Evolutionary conservation across 1,140 invertebrate species (phyloP), one percentile per base, ranked within the genome.

Genomic region (Bradysia coprophila): DNA sequence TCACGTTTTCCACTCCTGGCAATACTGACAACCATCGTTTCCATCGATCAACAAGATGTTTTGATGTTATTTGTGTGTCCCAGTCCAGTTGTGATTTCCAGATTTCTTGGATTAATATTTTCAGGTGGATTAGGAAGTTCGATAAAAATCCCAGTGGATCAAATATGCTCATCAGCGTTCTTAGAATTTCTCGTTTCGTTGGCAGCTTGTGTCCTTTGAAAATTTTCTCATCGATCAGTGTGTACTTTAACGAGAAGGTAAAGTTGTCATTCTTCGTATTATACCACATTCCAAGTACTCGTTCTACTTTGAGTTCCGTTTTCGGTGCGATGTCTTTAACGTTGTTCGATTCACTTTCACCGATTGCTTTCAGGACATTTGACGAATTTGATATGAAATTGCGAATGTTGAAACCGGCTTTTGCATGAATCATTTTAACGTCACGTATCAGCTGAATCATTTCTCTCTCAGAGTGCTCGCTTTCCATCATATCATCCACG

Each of bases 401-500:
- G 24, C 24, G 13, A 28, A 28, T 28, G 6, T 28, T 13, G 13
- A 28, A 28, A 8, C 24, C 24, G 6, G 6, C 24, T 8, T 28
- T 8, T 6, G 6, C 24, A 28, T 28, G 24, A 28, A 28, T 13
- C 6, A 13, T 28, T 28, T 8, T 28, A 6, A 28, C 24, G 13
- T 28, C 24, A 28, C 13, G 6, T 28, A 28, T 28, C 6, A 28
- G 24, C 13, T 28, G 24, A 28, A 8, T 15, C 24, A 11, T 41
- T 21, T 8, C 45, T 31, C 11, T 2, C 15, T 10, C n/a, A n/a
- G n/a, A n/a, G n/a, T n/a, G n/a, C n/a, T 9, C 13, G 15, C 19
- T 22, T 5, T 23, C 15, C 10, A 16, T 10, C 16, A 22, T 59
- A 42, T 60, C 61, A 24, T 59, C 57, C 50, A 61, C 58, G 39